Percentiles rank a stretch among this genome's conserved stretches.
Conservation (phyloP, 2,888 invertebrate genomes). For the Agriopis leucophaearia region DNA sequence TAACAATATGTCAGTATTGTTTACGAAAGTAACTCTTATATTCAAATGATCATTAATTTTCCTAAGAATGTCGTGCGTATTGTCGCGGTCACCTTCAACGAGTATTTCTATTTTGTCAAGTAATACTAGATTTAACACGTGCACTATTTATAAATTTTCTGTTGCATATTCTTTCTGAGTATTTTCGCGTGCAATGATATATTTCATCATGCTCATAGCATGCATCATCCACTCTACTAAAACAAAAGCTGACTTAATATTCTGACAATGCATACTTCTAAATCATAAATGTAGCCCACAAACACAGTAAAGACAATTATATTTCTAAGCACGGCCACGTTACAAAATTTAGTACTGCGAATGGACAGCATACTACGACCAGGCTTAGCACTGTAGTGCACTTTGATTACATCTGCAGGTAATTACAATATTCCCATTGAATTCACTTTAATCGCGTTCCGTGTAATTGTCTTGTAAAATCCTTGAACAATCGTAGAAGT, state of each 20-base stretch:
- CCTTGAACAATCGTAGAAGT: conserved; percentile 57
- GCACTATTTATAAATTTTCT: conserved; percentile 15
- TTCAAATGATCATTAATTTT: conserved; percentile 27
- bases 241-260: conserved; percentile 16
- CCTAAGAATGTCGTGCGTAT: conserved; percentile 32
- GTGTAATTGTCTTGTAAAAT: conserved; percentile 55
- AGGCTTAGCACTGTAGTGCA: conserved; percentile 23
- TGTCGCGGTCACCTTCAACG: conserved; percentile 38
- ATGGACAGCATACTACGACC: conserved; percentile 42
- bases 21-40: conserved; percentile 20
- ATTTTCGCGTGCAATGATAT: conserved; percentile 13
- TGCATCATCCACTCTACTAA: conserved; percentile 10
- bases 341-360: conserved; percentile 21
- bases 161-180: conserved; percentile 6
- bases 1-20: conserved; percentile 11
- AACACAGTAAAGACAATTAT: conserved; percentile 2
- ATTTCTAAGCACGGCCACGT: conserved; percentile 15
- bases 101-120: conserved; percentile 26
- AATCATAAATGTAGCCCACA: neutral
- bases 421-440: conserved; percentile 53
- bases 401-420: conserved; percentile 45
- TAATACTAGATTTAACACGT: conserved; percentile 46
- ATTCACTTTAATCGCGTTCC: conserved; percentile 55
- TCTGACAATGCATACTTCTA: conserved; percentile 1
- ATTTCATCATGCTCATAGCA: neutral